Evolutionary conservation across 2,888 invertebrate genomes (phyloP).

Genomic region (Caenorhabditis angaria): DNA sequence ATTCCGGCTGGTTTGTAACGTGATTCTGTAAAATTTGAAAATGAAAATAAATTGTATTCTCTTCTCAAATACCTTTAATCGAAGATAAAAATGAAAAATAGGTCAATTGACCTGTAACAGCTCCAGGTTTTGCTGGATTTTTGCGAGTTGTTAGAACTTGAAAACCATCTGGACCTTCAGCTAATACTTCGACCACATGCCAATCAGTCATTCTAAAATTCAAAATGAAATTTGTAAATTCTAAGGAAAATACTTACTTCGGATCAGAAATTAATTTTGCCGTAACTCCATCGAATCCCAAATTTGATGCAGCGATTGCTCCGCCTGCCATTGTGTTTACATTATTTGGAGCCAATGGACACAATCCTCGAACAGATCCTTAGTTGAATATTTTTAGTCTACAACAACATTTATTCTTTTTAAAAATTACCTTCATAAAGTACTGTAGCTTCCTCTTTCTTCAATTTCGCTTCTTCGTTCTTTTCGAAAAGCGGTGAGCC

Average conservation of each 20-base stretch:
- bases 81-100: slow-evolving; percentile 75
- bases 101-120: slow-evolving; percentile 76
- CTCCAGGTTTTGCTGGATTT: slow-evolving; percentile 76
- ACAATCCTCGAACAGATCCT: slow-evolving; percentile 76
- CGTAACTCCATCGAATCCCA: slow-evolving; percentile 75
- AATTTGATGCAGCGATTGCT: slow-evolving; percentile 74
- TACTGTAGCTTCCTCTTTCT: slow-evolving; percentile 69
- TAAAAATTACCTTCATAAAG: slow-evolving; percentile 74
- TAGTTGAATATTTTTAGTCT: neutral
- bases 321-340: slow-evolving; percentile 78
- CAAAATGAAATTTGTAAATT: slow-evolving; percentile 1
- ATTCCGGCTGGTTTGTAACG: slow-evolving; percentile 65
- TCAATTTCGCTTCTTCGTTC: slow-evolving; percentile 70
- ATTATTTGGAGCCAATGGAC: slow-evolving; percentile 77
- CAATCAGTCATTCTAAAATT: slow-evolving; percentile 74
- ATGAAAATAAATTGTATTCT: slow-evolving; percentile 11
- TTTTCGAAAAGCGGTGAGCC: slow-evolving; percentile 73
- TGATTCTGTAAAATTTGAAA: slow-evolving; percentile 44
- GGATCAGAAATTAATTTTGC: slow-evolving; percentile 76
- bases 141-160: slow-evolving; percentile 73
- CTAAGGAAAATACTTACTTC: slow-evolving; percentile 67
- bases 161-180: slow-evolving; percentile 56
- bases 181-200: slow-evolving; percentile 75
- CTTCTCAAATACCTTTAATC: slow-evolving; percentile 69
- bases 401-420: neutral